Evolutionary conservation across 2,888 invertebrate species (phyloP).

Genomic region (Hirtodrosophila cameraria): DNA sequence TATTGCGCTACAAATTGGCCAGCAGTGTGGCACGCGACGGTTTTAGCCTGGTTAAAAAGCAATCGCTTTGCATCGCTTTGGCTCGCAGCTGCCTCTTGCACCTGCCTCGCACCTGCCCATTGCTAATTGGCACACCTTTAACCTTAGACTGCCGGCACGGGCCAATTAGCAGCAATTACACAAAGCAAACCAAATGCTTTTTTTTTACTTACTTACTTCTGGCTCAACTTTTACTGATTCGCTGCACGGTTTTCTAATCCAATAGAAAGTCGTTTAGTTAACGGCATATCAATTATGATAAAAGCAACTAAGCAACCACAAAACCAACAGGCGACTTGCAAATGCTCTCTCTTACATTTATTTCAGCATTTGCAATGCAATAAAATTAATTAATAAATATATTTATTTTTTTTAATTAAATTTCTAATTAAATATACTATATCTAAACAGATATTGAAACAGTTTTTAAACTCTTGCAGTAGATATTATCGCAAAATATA

Average conservation of each 20-base stretch:
- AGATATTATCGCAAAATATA: no score
- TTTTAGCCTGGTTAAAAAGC: slow-evolving; percentile 35
- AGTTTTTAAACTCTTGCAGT: no score
- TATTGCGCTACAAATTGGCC: neutral
- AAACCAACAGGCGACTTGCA: neutral
- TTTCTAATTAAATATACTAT: no score
- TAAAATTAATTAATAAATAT: no score
- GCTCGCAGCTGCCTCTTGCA: slow-evolving; percentile 42
- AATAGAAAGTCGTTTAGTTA: slow-evolving; percentile 52
- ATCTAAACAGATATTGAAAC: no score
- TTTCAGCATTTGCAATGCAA: no score
- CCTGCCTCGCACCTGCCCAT: slow-evolving; percentile 46
- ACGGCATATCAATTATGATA: slow-evolving; percentile 46
- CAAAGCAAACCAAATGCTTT: slow-evolving; percentile 35
- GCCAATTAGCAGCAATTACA: slow-evolving; percentile 64
- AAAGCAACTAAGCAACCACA: slow-evolving; percentile 1
- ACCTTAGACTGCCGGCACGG: slow-evolving; percentile 40
- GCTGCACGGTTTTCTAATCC: slow-evolving; percentile 42
- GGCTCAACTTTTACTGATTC: slow-evolving; percentile 40
- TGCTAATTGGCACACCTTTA: slow-evolving; percentile 68
- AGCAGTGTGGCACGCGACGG: slow-evolving; percentile 45
- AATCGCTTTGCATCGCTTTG: no score
- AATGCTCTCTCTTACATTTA: neutral
- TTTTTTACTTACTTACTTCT: slow-evolving; percentile 12
- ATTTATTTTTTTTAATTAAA: no score